Base-by-base conservation (phyloP, 2,797 vertebrate species). In the Buphagus erythrorhynchus region DNA sequence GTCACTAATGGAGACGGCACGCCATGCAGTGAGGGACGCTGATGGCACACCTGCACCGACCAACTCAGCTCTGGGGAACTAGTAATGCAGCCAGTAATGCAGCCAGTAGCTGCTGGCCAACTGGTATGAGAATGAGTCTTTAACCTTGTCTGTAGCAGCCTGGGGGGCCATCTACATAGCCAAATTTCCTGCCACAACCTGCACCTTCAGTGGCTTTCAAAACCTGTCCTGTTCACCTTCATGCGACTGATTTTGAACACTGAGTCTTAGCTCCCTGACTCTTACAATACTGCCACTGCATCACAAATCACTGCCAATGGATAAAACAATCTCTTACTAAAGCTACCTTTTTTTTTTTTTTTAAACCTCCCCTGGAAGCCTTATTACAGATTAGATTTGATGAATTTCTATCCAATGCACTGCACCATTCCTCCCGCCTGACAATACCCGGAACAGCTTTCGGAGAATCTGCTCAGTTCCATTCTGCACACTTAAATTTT, bases 361-460 rank as follows among this genome's bases (percentile, higher is more conserved):
- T n/a, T 3, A 55, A 90, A 86, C 19, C 17, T 89, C 28, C 24
- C 52, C 46, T 87, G 49, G 57, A 94, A 85, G 68, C 43, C 52
- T 51, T 78, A 58, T 42, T 83, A 75, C 43, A 73, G 46, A 74
- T 63, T 42, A 69, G 26, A 66, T 77, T 43, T 62, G 65, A 93
- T 63, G 31, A 66, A 76, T 81, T 86, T 81, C 62, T 66, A 31
- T 73, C 51, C 66, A 62, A 29, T 49, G 45, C 48, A 35, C 59
- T 72, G 69, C 55, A 75, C 28, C 62, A 52, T 24, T 86, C 72
- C 42, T 86, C 54, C 74, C 0, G 0, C 49, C 81, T 94, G 85
- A 75, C 31, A 88, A 86, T 72, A 95, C 69, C 92, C 63, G 75
- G 72, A 74, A 71, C 38, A 68, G 62, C 80, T 87, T 93, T 81